These are phyloP conservation scores for Synanthedon formicaeformis DNA, from an alignment of 2,888 invertebrate species.

Conservation along the genomic window DNA sequence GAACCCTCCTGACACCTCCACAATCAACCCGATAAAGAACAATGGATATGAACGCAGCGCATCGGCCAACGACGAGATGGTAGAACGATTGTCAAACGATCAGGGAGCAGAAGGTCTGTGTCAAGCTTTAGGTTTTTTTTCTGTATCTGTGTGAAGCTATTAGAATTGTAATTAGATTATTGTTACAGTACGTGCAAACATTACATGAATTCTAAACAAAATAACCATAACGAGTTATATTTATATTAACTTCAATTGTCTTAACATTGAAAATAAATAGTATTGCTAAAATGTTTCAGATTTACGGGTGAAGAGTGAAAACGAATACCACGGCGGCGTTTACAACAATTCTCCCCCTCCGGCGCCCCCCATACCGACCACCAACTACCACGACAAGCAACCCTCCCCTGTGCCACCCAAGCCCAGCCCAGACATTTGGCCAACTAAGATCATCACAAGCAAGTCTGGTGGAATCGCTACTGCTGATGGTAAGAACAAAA, in stretches of 20 bases:
- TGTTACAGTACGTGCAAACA: too few species aligned
- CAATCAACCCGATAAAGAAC: conserved; percentile 64
- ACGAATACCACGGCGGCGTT: conserved; percentile 61
- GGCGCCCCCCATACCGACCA: conserved; percentile 60
- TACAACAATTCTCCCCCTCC: conserved; percentile 72
- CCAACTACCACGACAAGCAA: conserved; percentile 58
- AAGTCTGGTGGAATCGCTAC: conserved; percentile 87
- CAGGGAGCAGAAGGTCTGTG: conserved; percentile 63
- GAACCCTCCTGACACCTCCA: conserved; percentile 55
- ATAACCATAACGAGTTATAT: too few species aligned
- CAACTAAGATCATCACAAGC: conserved; percentile 73
- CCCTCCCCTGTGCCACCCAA: conserved; percentile 68
- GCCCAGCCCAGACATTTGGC: conserved; percentile 74
- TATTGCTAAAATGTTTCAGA: conserved; percentile 58
- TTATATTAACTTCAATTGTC: too few species aligned
- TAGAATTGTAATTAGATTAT: too few species aligned
- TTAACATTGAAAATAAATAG: conserved; percentile 5
- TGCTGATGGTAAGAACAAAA: conserved; percentile 77
- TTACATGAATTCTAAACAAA: too few species aligned
- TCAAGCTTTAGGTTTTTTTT: too few species aligned
- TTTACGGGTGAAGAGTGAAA: conserved; percentile 81
- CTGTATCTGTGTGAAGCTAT: too few species aligned
- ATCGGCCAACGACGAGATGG: conserved; percentile 52
- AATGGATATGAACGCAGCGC: conserved; percentile 64
- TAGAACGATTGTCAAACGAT: conserved; percentile 60